Conservation (phyloP, 1,140 invertebrate genomes). For the Drosophila bocki region DNA sequence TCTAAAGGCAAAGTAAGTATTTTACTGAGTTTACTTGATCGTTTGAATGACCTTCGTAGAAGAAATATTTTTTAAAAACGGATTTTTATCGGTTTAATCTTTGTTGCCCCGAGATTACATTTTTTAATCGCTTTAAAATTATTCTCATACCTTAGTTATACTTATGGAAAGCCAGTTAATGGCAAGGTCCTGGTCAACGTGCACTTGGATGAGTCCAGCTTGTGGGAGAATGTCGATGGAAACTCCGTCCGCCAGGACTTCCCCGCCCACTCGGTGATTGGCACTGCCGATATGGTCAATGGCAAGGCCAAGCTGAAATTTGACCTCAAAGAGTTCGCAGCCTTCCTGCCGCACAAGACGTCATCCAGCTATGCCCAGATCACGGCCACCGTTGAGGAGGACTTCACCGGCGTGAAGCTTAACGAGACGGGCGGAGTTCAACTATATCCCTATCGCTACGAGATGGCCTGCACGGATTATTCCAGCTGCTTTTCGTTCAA, state of each 20-base stretch:
- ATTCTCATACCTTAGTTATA: slow-evolving; percentile 86
- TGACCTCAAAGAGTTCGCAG: slow-evolving; percentile 88
- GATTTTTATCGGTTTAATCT: neutral
- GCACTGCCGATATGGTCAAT: slow-evolving; percentile 89
- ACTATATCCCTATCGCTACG: slow-evolving; percentile 93
- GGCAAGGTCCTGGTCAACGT: slow-evolving; percentile 89
- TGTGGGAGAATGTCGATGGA: slow-evolving; percentile 49
- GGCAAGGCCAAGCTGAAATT: slow-evolving; percentile 90
- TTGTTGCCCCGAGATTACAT: neutral
- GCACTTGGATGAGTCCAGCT: slow-evolving; percentile 83
- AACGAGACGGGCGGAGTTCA: slow-evolving; percentile 91
- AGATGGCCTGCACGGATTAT: slow-evolving; percentile 90
- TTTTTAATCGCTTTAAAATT: neutral
- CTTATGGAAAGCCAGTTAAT: slow-evolving; percentile 92
- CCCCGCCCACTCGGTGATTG: slow-evolving; percentile 53
- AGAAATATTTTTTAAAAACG: too few species aligned
- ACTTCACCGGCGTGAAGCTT: slow-evolving; percentile 90
- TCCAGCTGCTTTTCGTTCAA: slow-evolving; percentile 94
- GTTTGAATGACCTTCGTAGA: too few species aligned
- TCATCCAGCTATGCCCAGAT: slow-evolving; percentile 85
- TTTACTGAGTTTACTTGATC: too few species aligned
- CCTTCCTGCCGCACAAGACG: slow-evolving; percentile 85
- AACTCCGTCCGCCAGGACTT: slow-evolving; percentile 36
- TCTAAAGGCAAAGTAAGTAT: slow-evolving; percentile 89
- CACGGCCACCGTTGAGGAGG: slow-evolving; percentile 91